Conservation (phyloP, 2,113 vertebrate genomes). For the Psophia crepitans region DNA sequence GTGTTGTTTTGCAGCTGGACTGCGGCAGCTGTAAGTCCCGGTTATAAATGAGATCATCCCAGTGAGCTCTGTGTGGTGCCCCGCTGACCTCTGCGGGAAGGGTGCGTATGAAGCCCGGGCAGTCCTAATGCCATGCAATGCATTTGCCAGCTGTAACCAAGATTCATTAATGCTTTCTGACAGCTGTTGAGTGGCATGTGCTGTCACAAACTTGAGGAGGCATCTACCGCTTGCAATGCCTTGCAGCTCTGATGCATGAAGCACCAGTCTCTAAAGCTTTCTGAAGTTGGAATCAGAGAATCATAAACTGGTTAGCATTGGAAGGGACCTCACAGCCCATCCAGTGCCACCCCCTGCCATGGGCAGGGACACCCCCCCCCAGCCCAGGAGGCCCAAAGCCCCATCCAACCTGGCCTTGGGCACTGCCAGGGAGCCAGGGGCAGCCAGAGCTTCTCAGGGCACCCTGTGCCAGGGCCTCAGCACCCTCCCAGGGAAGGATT, state of each 20-base stretch:
- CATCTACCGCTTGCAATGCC: background rate
- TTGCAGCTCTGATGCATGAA: background rate
- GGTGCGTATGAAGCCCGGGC: background rate
- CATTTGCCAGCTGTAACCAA: background rate
- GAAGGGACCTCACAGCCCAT: too few relatives aligned
- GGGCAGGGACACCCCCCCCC: too few relatives aligned
- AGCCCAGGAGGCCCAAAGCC: too few relatives aligned
- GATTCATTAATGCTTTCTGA: background rate
- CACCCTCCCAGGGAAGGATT: too few relatives aligned
- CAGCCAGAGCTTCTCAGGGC: too few relatives aligned
- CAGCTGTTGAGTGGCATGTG: background rate
- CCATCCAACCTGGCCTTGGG: too few relatives aligned
- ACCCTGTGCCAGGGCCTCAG: too few relatives aligned
- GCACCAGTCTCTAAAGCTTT: background rate
- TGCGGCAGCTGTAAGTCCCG: fast-evolving
- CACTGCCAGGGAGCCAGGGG: too few relatives aligned
- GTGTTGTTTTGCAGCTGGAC: background rate
- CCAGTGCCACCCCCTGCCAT: too few relatives aligned
- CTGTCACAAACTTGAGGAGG: background rate
- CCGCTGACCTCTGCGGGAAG: background rate
- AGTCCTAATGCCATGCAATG: background rate
- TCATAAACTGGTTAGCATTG: too few relatives aligned
- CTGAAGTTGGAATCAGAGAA: too few relatives aligned
- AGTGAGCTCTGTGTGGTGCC: background rate
- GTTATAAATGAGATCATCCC: background rate